Percentiles rank a stretch among this genome's conserved stretches.
Evolutionary conservation across 2,888 invertebrate species (phyloP).

Genomic region (Callosobruchus maculatus): DNA sequence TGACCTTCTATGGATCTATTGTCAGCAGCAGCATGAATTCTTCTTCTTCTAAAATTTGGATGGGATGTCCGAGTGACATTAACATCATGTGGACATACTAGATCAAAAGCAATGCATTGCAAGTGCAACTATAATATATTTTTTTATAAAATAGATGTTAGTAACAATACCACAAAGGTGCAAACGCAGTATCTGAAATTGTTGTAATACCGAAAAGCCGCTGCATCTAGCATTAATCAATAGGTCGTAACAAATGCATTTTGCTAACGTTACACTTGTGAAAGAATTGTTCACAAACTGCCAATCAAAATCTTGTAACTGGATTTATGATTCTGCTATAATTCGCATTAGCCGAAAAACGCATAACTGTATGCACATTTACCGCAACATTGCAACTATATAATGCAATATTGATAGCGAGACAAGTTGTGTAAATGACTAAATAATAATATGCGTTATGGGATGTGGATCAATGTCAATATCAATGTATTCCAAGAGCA

Average conservation of each 20-base stretch:
- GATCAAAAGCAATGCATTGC: too few species aligned
- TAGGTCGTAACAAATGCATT: background rate
- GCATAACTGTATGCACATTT: background rate
- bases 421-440: background rate
- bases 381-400: background rate
- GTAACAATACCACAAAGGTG: too few species aligned
- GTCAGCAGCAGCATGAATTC: too few species aligned
- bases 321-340: background rate
- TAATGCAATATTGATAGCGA: background rate
- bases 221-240: background rate
- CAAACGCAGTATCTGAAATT: background rate
- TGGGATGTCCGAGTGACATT: too few species aligned
- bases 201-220: background rate
- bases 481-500: background rate
- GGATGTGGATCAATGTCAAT: background rate
- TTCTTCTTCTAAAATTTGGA: too few species aligned
- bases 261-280: background rate
- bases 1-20: too few species aligned
- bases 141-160: too few species aligned
- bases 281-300: background rate
- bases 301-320: background rate
- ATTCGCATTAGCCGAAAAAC: background rate
- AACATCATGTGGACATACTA: too few species aligned
- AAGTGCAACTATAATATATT: too few species aligned
- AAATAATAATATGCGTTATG: background rate